Base-by-base conservation (phyloP, 2,113 vertebrate genomes). In the Cettia cetti region DNA sequence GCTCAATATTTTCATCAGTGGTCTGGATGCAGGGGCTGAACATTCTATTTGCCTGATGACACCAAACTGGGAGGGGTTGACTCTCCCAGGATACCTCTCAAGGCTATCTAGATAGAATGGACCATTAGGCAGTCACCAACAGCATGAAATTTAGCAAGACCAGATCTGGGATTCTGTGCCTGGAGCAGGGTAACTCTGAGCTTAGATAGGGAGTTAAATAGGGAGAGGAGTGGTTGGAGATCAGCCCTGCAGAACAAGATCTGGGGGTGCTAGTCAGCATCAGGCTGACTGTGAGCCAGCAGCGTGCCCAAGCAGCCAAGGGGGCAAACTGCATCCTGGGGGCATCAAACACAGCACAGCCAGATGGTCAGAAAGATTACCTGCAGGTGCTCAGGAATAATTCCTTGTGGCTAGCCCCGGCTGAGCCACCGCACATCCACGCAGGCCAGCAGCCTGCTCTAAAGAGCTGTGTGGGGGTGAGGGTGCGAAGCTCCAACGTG, bases 251-350 rank as follows among this genome's bases (percentile, higher is more conserved):
- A 54, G 44, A 19, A 24, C 44, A 30, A 23, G 44, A 37, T 15
- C 50, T 70, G 31, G 19, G 2, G 11, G 0, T 37, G 30, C n/a
- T 53, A 40, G 13, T 1, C 0, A 0, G 12, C 53, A 10, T 15
- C 52, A 47, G 59, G 30, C 7, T 57, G 6, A 13, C 2, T 7
- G 21, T 0, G 7, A 75, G 39, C 19, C 39, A 84, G 20, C 14
- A 9, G 26, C 7, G 24, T 37, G 15, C 12, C 13, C 15, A 5
- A 16, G 31, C 23, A 64, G 30, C 40, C 37, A 16, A 6, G 60
- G 30, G 7, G 11, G 18, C 18, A 54, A 82, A 56, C 12, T 3
- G 0, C 14, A 30, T 23, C 13, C 19, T n/a, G 16, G 7, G 6
- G 5, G 4, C 20, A 60, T 28, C 53, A 45, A 37, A 23, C 17